Percentiles rank a stretch among this genome's conserved stretches.
Evolutionary conservation across 2,797 vertebrate species (phyloP).

Genomic region (Florisuga fusca): DNA sequence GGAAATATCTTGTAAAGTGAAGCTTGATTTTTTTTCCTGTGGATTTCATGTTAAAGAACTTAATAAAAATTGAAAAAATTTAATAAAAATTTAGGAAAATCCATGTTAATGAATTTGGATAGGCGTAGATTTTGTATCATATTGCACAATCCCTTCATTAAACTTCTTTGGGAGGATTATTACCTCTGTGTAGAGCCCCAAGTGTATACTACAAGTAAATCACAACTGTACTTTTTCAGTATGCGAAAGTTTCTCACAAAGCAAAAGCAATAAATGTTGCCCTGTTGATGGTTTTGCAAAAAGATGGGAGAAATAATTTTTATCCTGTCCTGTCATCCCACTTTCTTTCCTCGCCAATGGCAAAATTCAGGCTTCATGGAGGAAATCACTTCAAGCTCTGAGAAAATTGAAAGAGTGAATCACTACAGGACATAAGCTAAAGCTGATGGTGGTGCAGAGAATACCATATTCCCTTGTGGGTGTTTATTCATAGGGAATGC

Average conservation of each 20-base stretch:
- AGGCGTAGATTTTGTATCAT: not conserved
- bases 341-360: not conserved
- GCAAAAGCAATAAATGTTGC: not conserved
- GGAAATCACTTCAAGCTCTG: not conserved
- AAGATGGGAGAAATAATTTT: not conserved
- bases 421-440: constrained; percentile 10
- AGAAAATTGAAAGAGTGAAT: constrained; percentile 9
- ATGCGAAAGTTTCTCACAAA: constrained; percentile 2
- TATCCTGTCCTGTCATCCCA: not conserved
- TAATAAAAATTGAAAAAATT: constrained; percentile 31
- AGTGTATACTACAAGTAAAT: not conserved
- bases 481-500: not conserved
- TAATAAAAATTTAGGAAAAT: constrained; percentile 46
- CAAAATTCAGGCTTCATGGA: constrained; percentile 17
- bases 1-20: constrained; percentile 47
- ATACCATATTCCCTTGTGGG: not conserved
- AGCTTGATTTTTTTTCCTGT: not conserved
- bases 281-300: not conserved
- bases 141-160: not conserved
- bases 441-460: constrained; percentile 4
- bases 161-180: not conserved
- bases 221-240: not conserved
- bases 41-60: constrained; percentile 14
- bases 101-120: not conserved
- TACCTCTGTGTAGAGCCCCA: not conserved